These are phyloP conservation scores for Ochropleura plecta DNA, from an alignment of 2,888 invertebrate species.

Conservation along the genomic window DNA sequence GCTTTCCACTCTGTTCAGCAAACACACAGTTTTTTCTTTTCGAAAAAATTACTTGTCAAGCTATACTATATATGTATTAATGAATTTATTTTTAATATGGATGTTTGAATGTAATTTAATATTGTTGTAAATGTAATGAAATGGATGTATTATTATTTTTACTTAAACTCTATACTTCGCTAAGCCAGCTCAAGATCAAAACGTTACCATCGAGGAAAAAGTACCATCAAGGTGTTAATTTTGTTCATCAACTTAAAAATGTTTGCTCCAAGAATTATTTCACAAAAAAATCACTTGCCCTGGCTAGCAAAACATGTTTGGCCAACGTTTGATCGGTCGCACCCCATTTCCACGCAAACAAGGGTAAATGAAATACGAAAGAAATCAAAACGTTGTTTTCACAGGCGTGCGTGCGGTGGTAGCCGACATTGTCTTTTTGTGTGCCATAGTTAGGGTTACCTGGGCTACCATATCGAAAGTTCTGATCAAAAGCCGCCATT, in stretches of 20 bases:
- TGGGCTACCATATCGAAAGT: not conserved
- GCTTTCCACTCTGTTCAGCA: not conserved
- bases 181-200: not conserved
- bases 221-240: not conserved
- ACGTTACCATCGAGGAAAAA: not conserved
- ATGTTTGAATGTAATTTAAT: too few species aligned
- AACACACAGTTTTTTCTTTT: not conserved
- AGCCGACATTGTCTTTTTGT: conserved; percentile 65
- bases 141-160: too few species aligned
- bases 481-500: not conserved
- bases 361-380: conserved; percentile 74
- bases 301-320: conserved; percentile 68
- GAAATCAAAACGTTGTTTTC: conserved; percentile 74
- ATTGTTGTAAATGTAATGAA: too few species aligned
- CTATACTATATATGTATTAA: too few species aligned
- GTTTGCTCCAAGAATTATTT: not conserved
- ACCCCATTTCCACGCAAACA: conserved; percentile 79
- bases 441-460: conserved; percentile 25
- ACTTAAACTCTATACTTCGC: not conserved
- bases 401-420: conserved; percentile 69
- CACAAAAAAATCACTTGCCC: conserved; percentile 23
- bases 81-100: too few species aligned
- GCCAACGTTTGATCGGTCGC: conserved; percentile 78
- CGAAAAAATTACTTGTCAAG: not conserved
- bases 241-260: conserved; percentile 6